Base-by-base conservation (phyloP, 2,797 vertebrate genomes). In the Myotis myotis region DNA sequence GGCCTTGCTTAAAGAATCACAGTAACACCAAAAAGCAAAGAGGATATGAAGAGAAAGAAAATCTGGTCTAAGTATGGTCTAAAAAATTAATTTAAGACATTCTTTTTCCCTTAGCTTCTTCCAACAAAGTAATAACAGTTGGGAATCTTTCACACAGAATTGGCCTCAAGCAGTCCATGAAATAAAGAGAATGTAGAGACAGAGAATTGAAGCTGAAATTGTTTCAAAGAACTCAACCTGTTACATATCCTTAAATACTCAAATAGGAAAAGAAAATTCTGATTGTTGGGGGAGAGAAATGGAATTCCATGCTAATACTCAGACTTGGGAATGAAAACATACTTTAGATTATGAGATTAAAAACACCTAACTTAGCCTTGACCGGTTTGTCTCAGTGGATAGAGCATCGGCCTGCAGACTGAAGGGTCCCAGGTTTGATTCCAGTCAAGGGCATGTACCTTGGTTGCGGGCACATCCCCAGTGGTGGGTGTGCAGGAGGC, bases 71-170 rank as follows among this genome's bases (percentile, higher is more conserved):
- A 94, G 66, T 74, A 89, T 85, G 79, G 44, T 87, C 72, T 96
- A 86, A 95, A 96, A 90, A 93, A 93, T 85, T 97, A 96, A 96
- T 97, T 88, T 72, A 96, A 96, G 95, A 93, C 83, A 95, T 95
- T 95, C 79, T 96, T 93, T 97, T 93, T 36, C 79, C 92, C 53
- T 17, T 94, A 60, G 57, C 47, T 92, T 96, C 83, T 95, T 96
- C 93, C 86, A 96, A 72, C 82, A 95, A 96, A 96, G 76, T 88
- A 97, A 82, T 95, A 93, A 95, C 76, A 93, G 51, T 96, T 96
- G 91, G 82, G 84, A 87, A 13, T 87, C 79, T 96, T 96, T 95
- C 89, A 55, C 23, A 33, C 13, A 86, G 51, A 96, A 91, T 71
- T 89, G 94, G 88, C 91, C 91, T 96, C 82, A 95, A 94, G 90